Conservation (phyloP, 2,797 vertebrate species). For the Glyptemys insculpta region DNA sequence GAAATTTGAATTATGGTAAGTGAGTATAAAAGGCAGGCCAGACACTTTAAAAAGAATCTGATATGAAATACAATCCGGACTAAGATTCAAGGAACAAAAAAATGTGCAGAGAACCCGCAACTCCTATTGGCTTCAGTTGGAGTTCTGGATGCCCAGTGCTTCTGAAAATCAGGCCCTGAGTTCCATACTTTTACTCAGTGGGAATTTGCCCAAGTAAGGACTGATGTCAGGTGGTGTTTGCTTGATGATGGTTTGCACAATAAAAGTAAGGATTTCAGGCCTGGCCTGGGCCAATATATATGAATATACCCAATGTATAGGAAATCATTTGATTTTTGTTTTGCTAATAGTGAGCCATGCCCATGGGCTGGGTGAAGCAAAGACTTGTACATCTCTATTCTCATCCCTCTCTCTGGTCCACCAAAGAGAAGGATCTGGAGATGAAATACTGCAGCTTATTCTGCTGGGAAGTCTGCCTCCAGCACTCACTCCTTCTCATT, state of each 20-base stretch:
- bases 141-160: not conserved
- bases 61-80: not conserved
- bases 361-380: not conserved
- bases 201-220: not conserved
- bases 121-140: not conserved
- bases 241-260: not conserved
- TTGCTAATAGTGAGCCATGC: not conserved
- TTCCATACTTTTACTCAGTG: not conserved
- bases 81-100: not conserved
- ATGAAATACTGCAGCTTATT: not conserved
- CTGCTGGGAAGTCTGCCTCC: constrained; percentile 52
- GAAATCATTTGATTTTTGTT: not conserved
- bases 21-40: not conserved
- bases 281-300: not conserved
- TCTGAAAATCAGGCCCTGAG: not conserved
- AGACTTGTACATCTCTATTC: not conserved
- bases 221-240: not conserved
- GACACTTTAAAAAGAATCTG: not conserved
- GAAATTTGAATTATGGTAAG: not conserved
- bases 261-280: not conserved
- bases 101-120: not conserved
- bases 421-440: constrained; percentile 22
- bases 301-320: not conserved
- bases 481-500: not conserved
- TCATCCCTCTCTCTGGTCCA: constrained; percentile 28